Conservation (phyloP, 2,797 vertebrate genomes). For the Sternarchorhynchus goeldii region DNA sequence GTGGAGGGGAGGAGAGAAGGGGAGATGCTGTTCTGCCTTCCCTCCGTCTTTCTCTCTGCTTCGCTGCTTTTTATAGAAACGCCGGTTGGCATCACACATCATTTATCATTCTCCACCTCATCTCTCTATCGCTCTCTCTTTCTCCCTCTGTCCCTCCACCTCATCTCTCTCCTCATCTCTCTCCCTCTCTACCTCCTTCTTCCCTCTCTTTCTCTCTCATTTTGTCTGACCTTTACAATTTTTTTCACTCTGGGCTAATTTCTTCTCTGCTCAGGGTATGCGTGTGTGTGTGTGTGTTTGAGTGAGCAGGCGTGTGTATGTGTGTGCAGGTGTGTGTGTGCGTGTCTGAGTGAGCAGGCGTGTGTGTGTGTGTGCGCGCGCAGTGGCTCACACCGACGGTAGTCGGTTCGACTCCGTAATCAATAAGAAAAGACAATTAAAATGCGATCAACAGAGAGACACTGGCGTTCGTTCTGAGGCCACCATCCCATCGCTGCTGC, state of each 20-base stretch:
- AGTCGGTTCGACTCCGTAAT: conserved; percentile 51
- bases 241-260: conserved; percentile 55
- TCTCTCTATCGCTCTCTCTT: conserved; percentile 39
- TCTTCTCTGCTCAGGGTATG: conserved; percentile 40
- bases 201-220: conserved; percentile 50
- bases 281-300: conserved; percentile 20
- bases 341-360: too few relatives aligned
- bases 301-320: conserved; percentile 25
- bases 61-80: conserved; percentile 58
- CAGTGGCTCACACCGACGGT: neutral
- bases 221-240: conserved; percentile 58
- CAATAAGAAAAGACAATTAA: conserved; percentile 60
- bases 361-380: too few relatives aligned
- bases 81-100: conserved; percentile 57
- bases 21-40: conserved; percentile 27
- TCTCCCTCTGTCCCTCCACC: conserved; percentile 34
- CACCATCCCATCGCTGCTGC: too few relatives aligned
- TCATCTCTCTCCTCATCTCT: conserved; percentile 38
- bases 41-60: conserved; percentile 31
- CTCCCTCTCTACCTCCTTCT: conserved; percentile 25
- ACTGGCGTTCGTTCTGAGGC: conserved; percentile 42
- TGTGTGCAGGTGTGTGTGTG: neutral
- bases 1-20: neutral
- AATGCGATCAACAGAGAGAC: conserved; percentile 56
- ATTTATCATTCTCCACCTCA: conserved; percentile 59